Conservation (phyloP, 2,113 vertebrate genomes). For the Geothlypis trichas region DNA sequence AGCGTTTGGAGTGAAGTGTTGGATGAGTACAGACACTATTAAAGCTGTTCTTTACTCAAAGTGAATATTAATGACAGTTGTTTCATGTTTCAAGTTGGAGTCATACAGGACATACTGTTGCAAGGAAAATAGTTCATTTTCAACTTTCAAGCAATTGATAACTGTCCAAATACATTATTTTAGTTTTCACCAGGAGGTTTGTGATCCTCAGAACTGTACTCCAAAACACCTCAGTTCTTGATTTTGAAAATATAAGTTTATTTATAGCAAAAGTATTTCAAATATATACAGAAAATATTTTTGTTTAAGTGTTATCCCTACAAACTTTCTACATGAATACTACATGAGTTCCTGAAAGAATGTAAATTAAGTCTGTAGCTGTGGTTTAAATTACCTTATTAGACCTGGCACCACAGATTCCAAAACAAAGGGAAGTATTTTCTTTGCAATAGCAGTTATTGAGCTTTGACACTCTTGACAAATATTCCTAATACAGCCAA, state of each 20-base stretch:
- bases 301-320: neutral
- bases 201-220: neutral
- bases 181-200: neutral
- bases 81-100: conserved; percentile 19
- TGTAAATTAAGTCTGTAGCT: neutral
- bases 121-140: neutral
- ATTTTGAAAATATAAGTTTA: neutral
- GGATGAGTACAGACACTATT: conserved; percentile 58
- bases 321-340: neutral
- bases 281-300: neutral
- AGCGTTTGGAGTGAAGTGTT: conserved; percentile 52
- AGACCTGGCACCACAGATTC: neutral
- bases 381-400: neutral
- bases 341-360: neutral
- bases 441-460: neutral
- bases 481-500: neutral
- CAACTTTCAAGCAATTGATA: neutral
- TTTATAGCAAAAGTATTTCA: neutral
- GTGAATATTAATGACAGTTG: conserved; percentile 66
- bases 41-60: conserved; percentile 67
- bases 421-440: neutral
- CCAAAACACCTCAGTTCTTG: neutral
- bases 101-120: neutral
- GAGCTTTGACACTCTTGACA: neutral
- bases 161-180: neutral